phyloP scores from a whole-genome alignment of 2,888 invertebrate species.

The Lordiphosa andalusiaca region DNA sequence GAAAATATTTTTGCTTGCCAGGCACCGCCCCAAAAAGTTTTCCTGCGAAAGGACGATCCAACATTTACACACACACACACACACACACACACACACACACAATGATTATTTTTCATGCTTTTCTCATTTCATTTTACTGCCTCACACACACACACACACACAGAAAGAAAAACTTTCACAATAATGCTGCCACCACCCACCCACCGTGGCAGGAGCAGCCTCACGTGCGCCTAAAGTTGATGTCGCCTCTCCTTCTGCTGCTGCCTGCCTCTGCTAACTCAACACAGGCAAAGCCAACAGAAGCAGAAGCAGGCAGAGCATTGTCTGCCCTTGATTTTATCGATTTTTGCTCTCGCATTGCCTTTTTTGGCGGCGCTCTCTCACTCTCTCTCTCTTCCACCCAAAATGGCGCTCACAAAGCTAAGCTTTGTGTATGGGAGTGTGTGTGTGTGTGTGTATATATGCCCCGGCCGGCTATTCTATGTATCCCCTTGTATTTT shows the following conservation, averaged over 20 bases:
- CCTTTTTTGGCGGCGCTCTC: conserved; percentile 31
- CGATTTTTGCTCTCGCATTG: conserved; percentile 75
- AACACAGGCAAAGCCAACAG: conserved; percentile 13
- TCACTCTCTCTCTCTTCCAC: conserved; percentile 13
- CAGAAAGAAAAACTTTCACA: conserved; percentile 57
- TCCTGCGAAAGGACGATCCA: no score
- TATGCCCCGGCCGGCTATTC: conserved; percentile 35
- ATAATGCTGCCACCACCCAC: conserved; percentile 44
- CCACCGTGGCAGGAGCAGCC: conserved; percentile 30
- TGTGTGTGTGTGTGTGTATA: conserved; percentile 13
- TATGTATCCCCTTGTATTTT: conserved; percentile 42
- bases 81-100: conserved; percentile 6
- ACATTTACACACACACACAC: conserved; percentile 6
- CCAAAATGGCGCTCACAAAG: conserved; percentile 38
- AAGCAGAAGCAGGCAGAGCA: conserved; percentile 36
- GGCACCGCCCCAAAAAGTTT: conserved; percentile 59
- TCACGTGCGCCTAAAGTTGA: conserved; percentile 60
- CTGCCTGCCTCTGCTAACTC: conserved; percentile 16
- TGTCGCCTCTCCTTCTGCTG: conserved; percentile 26
- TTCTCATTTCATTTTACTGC: conserved; percentile 68
- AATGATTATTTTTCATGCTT: conserved; percentile 70
- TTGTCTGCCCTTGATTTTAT: conserved; percentile 81
- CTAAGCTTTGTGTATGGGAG: conserved; percentile 42
- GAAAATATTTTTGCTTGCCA: conserved; percentile 48
- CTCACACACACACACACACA: conserved; percentile 24